Evolutionary conservation across 2,113 vertebrate species (phyloP), one percentile per base, ranked within the genome.

Genomic region (Euleptes europaea): DNA sequence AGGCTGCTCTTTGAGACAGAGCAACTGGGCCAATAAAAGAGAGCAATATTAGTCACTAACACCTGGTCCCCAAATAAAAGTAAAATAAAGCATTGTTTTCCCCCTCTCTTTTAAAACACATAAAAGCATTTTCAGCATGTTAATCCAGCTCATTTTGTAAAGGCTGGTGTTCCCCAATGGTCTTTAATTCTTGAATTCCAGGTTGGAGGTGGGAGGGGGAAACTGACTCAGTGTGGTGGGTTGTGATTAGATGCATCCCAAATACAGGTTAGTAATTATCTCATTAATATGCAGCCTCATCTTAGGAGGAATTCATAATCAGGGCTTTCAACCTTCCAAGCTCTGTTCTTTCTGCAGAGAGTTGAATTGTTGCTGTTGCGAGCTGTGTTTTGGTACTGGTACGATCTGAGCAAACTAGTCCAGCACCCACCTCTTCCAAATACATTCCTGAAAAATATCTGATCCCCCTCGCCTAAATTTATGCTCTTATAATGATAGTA

Each of bases 131-230:
- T 49, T 38, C 40, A 65, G 33, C 65, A 28, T 33, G 71, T 84
- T 78, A 80, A 0, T 71, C 21, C 82, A 76, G 74, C 74, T 69
- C 57, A 42, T 78, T 92, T 84, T 86, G 47, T 26, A 87, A 14
- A 79, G 14, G 60, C 70, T 73, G 19, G 60, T 73, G 15, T 65
- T 66, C 81, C 31, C 47, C 11, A 12, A 31, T 80, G 23, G 19
- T 79, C 75, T 71, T 89, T 83, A 73, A 73, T 85, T 74, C 72
- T 85, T 91, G 72, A 84, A 86, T 73, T 7, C 31, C n/a, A 85
- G 0, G 3, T 76, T 79, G n/a, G 80, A 44, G 51, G 51, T 23
- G 87, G 17, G 74, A 35, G 78, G 54, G 38, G 42, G 21, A 87
- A 13, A 80, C 19, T 51, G 15, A 31, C n/a, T 79, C 49, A 47